Base-by-base conservation (phyloP, 2,888 invertebrate species). In the Exephanes ischioxanthus region DNA sequence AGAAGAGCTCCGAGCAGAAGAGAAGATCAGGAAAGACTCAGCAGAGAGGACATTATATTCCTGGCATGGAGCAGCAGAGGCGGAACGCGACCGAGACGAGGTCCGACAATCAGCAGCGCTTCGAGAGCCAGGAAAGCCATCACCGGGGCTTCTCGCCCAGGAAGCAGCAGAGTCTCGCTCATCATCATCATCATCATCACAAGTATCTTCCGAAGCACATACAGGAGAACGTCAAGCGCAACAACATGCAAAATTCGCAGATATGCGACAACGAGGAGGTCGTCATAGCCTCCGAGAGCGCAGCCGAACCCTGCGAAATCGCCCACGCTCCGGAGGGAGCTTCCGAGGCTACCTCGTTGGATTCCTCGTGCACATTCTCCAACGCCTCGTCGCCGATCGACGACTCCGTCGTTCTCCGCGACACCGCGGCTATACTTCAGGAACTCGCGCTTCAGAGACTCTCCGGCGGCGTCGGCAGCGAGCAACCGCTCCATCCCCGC, bases 341-440 rank as follows among this genome's bases (percentile, higher is more conserved):
- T 0, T 93, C 93, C 14, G 93, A 92, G 66, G 87, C 89, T 0
- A 90, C 91, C 0, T 91, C 91, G 0, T 75, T 92, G 22, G 89
- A 91, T 30, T 91, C 93, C 0, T 91, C 93, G 3, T 89, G 88
- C 53, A 90, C 91, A 0, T 92, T 91, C 58, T 89, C 94, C 0
- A 92, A 90, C 41, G 90, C 90, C 9, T 91, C 92, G 0, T 93
- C 92, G 0, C 91, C 92, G 0, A 89, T 91, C 16, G 92, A 92
- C 37, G 92, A 93, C 14, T 91, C 93, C 0, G 90, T 92, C 4
- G 90, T 93, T 6, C 84, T 92, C 1, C 91, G 93, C 2, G 94
- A 94, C 72, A 94, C 94, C 5, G 94, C 94, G 0, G 89, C 92
- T 5, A 93, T 94, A 53, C 84, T 94, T 0, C 93, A 94, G 84